A percentile compares a stretch with the other conserved stretches of the same genome.
phyloP scores from a whole-genome alignment of 2,797 vertebrate genomes.

The Pithecia hirsuta region DNA sequence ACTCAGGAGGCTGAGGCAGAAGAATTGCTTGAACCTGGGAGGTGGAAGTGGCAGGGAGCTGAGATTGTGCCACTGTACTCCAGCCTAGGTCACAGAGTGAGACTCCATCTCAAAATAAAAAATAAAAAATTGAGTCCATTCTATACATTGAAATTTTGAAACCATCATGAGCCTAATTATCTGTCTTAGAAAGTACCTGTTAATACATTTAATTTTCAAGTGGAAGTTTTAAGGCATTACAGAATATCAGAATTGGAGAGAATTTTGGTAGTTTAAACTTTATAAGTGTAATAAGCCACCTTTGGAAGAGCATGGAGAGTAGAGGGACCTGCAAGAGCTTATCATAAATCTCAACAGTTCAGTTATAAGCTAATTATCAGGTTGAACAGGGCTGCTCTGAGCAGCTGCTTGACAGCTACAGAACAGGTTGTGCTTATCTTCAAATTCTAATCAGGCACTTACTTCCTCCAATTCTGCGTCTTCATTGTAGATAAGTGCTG shows the following conservation, averaged over 20 bases:
- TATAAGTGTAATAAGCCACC: not conserved
- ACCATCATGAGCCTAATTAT: not conserved
- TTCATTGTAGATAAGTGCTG: constrained; percentile 13
- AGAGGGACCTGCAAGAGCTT: not conserved
- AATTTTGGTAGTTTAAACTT: not conserved
- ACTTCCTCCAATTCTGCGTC: constrained; percentile 15
- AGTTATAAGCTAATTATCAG: constrained; percentile 40
- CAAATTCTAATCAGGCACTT: constrained; percentile 19
- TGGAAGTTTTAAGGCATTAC: not conserved
- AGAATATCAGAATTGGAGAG: not conserved
- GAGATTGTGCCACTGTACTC: not conserved
- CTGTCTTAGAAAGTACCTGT: not conserved
- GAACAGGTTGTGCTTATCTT: constrained; percentile 11
- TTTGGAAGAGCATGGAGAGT: not conserved
- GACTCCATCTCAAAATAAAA: not conserved
- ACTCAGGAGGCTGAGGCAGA: not conserved
- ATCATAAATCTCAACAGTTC: not conserved
- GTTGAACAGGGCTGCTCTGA: not conserved
- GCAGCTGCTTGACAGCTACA: not conserved
- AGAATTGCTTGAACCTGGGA: not conserved
- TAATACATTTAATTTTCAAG: constrained; percentile 29
- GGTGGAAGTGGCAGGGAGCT: not conserved
- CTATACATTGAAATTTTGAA: not conserved
- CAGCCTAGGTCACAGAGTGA: not conserved
- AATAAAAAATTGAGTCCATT: not conserved